A percentile compares a stretch with the other conserved stretches of the same genome.
phyloP scores from a whole-genome alignment of 2,113 vertebrate species.

The Epinephelus moara region DNA sequence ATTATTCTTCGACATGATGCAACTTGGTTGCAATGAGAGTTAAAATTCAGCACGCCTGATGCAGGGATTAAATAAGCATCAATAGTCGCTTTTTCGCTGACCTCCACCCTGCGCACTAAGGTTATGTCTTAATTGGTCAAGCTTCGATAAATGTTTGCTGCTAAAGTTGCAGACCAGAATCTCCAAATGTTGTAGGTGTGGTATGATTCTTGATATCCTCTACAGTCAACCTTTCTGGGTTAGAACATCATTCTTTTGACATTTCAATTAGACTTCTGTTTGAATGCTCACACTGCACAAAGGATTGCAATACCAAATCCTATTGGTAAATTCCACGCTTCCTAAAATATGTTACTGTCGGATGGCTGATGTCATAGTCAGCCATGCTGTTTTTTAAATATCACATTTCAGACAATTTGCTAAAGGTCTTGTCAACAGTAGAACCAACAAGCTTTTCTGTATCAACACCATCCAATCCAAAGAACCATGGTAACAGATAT shows the following conservation, averaged over 20 bases:
- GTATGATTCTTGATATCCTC: fast-evolving
- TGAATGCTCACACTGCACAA: slow-evolving; percentile 14
- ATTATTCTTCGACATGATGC: slow-evolving; percentile 65
- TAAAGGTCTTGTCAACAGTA: neutral
- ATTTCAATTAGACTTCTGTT: slow-evolving; percentile 15
- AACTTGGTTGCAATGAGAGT: slow-evolving; percentile 67
- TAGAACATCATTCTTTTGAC: neutral
- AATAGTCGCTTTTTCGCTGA: slow-evolving; percentile 3
- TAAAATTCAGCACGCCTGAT: slow-evolving; percentile 45
- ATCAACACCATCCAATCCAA: neutral
- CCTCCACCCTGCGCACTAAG: slow-evolving; percentile 22
- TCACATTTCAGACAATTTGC: slow-evolving; percentile 12
- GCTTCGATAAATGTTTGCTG: neutral
- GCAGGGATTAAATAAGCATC: slow-evolving; percentile 50
- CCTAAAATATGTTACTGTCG: neutral
- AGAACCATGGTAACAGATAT: neutral
- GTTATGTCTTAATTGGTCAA: slow-evolving; percentile 24
- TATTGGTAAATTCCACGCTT: slow-evolving; percentile 32
- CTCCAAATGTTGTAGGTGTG: neutral
- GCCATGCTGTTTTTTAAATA: neutral
- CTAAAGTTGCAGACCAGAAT: neutral
- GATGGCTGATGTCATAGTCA: slow-evolving; percentile 21
- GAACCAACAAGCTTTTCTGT: neutral
- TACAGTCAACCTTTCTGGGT: neutral
- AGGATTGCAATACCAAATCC: slow-evolving; percentile 26